Evolutionary conservation across 2,888 invertebrate species (phyloP).

Genomic region (Ennomos erosarius): DNA sequence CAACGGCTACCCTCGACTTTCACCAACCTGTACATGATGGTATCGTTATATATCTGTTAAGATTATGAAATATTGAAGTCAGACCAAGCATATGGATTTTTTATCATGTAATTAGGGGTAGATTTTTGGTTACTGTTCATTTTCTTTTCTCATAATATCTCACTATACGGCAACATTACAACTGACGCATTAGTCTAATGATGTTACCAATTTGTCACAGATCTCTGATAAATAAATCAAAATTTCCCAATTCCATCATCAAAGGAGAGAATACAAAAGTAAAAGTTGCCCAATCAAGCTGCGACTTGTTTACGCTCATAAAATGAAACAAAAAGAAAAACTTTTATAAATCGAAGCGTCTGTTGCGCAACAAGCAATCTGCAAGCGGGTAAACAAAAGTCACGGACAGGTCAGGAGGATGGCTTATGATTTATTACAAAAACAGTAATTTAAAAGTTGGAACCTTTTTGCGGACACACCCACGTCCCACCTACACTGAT

Average conservation of each 20-base stretch:
- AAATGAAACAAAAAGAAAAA: conserved; percentile 30
- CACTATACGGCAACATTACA: no score
- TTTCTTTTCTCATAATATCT: no score
- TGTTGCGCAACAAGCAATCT: conserved; percentile 32
- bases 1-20: no score
- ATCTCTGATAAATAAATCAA: no score
- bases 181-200: no score
- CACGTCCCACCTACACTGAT: conserved; percentile 38
- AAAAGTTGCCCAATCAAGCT: conserved; percentile 19
- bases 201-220: no score
- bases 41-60: no score
- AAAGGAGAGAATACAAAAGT: conserved; percentile 18
- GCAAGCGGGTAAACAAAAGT: conserved; percentile 35
- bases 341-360: conserved; percentile 24
- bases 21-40: no score
- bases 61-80: no score
- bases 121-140: no score
- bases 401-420: conserved; percentile 39
- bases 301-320: conserved; percentile 17
- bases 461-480: conserved; percentile 43
- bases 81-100: no score
- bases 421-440: conserved; percentile 37
- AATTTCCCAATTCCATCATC: neutral
- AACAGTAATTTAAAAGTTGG: conserved; percentile 43
- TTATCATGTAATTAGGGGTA: no score